Evolutionary conservation across 2,113 vertebrate species (phyloP), one percentile per base, ranked within the genome.

Genomic region (Apaloderma vittatum): DNA sequence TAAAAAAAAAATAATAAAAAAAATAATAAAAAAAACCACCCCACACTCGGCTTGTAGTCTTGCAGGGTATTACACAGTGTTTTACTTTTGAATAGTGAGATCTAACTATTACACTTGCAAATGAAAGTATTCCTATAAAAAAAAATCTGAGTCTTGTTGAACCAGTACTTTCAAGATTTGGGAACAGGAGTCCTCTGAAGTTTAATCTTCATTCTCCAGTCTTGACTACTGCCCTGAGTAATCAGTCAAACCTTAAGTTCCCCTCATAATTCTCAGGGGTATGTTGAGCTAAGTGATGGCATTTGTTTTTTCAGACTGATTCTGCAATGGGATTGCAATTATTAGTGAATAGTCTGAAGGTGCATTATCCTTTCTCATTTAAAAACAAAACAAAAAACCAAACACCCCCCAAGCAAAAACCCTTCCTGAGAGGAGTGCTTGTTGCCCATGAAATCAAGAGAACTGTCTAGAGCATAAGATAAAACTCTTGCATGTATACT

Each of bases 381-480:
- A 26, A 57, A 86, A 94, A 26, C 11, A 58, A 66, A 88, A 6
- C 6, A 27, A 61, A 73, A 26, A 3, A 1, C 0, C 36, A 36
- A 23, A 10, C 6, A 10, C 2, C 3, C 4, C 3, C 8, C 8
- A 63, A 0, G 4, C 18, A 86, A 72, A 68, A 43, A 0, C 16
- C 6, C 13, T 77, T 84, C 15, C 70, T 80, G 10, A 91, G 36
- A 77, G 8, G 13, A 46, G 2, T 57, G 13, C 34, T 73, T 68
- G 29, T 43, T 63, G 11, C 14, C 8, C 43, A n/a, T 80, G 55
- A 76, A 63, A 26, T 88, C 23, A 36, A 45, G 12, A 19, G 15
- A 74, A n/a, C 12, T 30, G 4, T 29, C 18, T 17, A 36, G n/a
- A 59, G 10, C 18, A 15, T 63, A 29, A 80, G 40, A 15, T 63